Percentiles rank a stretch among this genome's conserved stretches.
Evolutionary conservation across 37 sponge, comb jelly and placozoan genomes (phyloP).

Genomic region (Chondrosia reniformis): DNA sequence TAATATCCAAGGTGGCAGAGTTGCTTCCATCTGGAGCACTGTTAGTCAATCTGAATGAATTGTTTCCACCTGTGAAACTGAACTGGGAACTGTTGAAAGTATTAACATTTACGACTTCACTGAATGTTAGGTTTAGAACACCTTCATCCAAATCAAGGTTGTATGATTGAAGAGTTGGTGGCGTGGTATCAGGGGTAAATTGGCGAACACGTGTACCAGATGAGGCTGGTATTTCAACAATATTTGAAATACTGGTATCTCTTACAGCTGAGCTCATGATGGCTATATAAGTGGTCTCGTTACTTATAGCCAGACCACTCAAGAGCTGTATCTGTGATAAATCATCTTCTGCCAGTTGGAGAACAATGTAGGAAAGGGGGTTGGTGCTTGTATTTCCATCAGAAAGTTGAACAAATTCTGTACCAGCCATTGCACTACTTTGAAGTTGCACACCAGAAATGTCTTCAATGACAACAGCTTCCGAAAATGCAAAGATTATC

Average conservation of each 20-base stretch:
- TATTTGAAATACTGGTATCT: slow-evolving; percentile 37
- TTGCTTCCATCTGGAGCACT: slow-evolving; percentile 26
- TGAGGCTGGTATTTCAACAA: slow-evolving; percentile 31
- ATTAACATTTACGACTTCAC: slow-evolving; percentile 51
- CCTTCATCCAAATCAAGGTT: slow-evolving; percentile 68
- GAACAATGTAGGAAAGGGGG: slow-evolving; percentile 27
- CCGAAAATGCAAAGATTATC: slow-evolving; percentile 62
- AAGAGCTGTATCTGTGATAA: slow-evolving; percentile 43
- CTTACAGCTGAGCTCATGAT: slow-evolving; percentile 28
- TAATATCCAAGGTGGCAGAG: slow-evolving; percentile 52
- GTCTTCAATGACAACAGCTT: slow-evolving; percentile 47
- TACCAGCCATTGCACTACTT: slow-evolving; percentile 7
- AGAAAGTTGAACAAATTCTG: slow-evolving; percentile 27
- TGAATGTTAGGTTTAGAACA: slow-evolving; percentile 73
- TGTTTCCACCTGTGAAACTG: slow-evolving; percentile 21
- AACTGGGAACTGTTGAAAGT: slow-evolving; percentile 47
- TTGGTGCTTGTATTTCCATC: slow-evolving; percentile 26
- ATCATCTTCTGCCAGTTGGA: slow-evolving; percentile 29
- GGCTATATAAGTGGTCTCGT: slow-evolving; percentile 46
- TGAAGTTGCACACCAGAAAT: slow-evolving; percentile 43
- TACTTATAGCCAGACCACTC: slow-evolving; percentile 35
- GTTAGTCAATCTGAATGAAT: slow-evolving; percentile 25
- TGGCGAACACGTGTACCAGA: slow-evolving; percentile 20
- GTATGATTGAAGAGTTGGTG: slow-evolving; percentile 55
- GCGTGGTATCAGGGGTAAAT: slow-evolving; percentile 53